Evolutionary conservation across 1,140 invertebrate genomes (phyloP).

Genomic region (Pseudomyrmex concolor): DNA sequence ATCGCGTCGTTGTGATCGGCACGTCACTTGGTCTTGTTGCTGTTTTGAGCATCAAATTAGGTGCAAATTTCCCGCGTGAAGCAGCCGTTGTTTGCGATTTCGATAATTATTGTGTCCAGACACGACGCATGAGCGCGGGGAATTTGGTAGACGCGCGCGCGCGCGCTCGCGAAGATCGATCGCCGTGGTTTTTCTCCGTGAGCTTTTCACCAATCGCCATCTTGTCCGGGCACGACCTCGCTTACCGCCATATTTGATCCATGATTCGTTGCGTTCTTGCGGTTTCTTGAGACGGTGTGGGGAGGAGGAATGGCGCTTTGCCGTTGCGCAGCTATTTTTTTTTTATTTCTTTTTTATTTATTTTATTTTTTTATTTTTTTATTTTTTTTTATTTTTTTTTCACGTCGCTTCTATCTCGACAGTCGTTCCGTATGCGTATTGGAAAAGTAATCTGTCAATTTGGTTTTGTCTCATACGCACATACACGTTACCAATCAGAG

Average conservation of each 20-base stretch:
- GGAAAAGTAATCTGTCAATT: conserved; percentile 72
- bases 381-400: neutral
- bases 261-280: conserved; percentile 72
- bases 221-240: conserved; percentile 80
- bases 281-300: conserved; percentile 72
- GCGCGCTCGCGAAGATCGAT: conserved; percentile 29
- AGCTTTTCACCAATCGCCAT: conserved; percentile 79
- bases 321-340: conserved; percentile 1
- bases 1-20: neutral
- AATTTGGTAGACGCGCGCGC: conserved; percentile 27
- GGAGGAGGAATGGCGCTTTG: conserved; percentile 35
- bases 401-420: neutral
- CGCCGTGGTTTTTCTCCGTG: conserved; percentile 59
- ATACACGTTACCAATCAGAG: conserved; percentile 50
- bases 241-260: conserved; percentile 81
- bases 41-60: neutral
- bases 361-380: too few relatives aligned
- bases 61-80: conserved; percentile 34
- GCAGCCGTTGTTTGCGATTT: conserved; percentile 60
- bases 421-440: neutral
- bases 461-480: conserved; percentile 62
- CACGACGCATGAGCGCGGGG: conserved; percentile 47
- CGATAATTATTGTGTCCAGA: conserved; percentile 47
- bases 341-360: too few relatives aligned
- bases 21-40: neutral